Evolutionary conservation across 2,797 vertebrate species (phyloP).

Genomic region (Thalassophryne amazonica): DNA sequence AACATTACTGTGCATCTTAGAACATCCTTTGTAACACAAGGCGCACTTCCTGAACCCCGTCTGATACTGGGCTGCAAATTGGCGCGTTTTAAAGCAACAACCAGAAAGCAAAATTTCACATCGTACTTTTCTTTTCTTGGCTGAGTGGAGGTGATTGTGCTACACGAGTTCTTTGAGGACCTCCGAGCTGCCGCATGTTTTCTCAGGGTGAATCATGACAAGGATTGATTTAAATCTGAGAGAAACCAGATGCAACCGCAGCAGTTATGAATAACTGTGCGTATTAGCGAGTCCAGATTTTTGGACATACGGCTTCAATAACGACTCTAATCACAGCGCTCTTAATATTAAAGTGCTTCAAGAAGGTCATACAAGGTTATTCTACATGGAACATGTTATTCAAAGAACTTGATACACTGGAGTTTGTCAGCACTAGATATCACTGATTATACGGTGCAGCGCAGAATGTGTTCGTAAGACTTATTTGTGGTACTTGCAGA

Average conservation of each 20-base stretch:
- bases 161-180: conserved; percentile 24
- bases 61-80: too few relatives aligned
- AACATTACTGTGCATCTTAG: too few relatives aligned
- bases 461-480: neutral
- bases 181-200: conserved; percentile 18
- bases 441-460: neutral
- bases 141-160: conserved; percentile 14
- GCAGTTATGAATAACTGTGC: conserved; percentile 50
- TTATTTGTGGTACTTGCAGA: neutral
- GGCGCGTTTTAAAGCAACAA: too few relatives aligned
- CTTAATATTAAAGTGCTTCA: conserved; percentile 42
- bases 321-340: conserved; percentile 44
- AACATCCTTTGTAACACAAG: too few relatives aligned
- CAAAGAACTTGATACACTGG: conserved; percentile 24
- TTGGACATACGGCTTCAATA: conserved; percentile 52
- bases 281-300: conserved; percentile 37
- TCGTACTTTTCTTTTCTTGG: conserved; percentile 21
- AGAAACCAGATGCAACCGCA: conserved; percentile 67
- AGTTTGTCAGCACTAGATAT: conserved; percentile 19
- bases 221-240: conserved; percentile 55
- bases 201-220: conserved; percentile 54
- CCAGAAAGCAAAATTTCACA: conserved; percentile 20
- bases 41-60: too few relatives aligned
- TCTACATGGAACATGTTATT: conserved; percentile 32
- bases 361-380: conserved; percentile 44